Base-by-base conservation (phyloP, 2,797 vertebrate genomes). In the Agapornis canus region DNA sequence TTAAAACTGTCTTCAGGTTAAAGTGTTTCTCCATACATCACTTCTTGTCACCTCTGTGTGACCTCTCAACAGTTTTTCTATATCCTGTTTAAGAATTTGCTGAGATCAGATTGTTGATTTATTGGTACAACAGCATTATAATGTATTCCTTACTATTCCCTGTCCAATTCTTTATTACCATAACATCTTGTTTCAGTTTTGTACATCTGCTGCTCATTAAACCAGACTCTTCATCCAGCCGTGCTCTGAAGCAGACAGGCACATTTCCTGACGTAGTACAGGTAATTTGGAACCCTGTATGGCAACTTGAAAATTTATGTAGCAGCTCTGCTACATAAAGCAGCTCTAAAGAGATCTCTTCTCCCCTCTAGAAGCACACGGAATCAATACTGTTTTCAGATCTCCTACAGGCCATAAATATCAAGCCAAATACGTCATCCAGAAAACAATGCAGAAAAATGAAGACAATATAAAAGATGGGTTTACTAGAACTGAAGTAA, bases 101-200 rank as follows among this genome's bases (percentile, higher is more conserved):
- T 73, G 60, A 91, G 60, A 82, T 59, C 43, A 80, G 40, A 64
- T 25, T 45, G 8, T 23, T 73, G 47, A 82, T 84, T 92, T 72
- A 66, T 51, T 47, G 15, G 10, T 60, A 48, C n/a, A 71, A 52
- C 19, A 75, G 65, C 35, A 49, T 52, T 82, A 18, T 23, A 70
- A 69, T 9, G 3, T 35, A 64, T 60, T 91, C 17, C 48, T 91
- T 48, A 73, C 31, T 90, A 56, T 29, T 91, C 60, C 18, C 71
- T n/a, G 81, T 68, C 37, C 69, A 68, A 91, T 42, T 66, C 43
- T 92, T 87, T 73, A 61, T 76, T 68, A 78, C n/a, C 29, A 27
- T 59, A 89, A 77, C 68, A 89, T 85, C 60, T 89, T 91, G 56
- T 52, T 94, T 87, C 71, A 32, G 73, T 95, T 94, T 66, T n/a